phyloP scores from a whole-genome alignment of 2,113 vertebrate genomes.

The Empidonax traillii region DNA sequence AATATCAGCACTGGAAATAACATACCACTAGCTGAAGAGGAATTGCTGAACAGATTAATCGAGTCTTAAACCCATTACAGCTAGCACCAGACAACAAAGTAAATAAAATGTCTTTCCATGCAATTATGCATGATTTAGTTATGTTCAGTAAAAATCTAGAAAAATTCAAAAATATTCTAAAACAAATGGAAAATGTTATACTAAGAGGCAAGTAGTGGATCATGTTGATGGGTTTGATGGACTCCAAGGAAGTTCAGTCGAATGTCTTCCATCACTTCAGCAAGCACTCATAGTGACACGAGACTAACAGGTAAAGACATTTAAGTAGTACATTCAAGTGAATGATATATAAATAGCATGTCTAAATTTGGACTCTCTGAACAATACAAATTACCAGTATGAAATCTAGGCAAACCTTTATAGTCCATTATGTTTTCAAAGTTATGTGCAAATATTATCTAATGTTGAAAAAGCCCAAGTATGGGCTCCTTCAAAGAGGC shows the following conservation, averaged over 20 bases:
- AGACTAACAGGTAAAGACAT: background rate
- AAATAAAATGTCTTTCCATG: background rate
- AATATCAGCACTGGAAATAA: background rate
- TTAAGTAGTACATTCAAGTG: background rate
- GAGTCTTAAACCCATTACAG: background rate
- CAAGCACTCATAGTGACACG: fast-evolving
- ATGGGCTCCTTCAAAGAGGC: background rate
- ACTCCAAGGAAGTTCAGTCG: background rate
- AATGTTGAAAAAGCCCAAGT: background rate
- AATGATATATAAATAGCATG: background rate
- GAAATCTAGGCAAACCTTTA: background rate
- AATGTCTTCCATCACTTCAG: background rate
- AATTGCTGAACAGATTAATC: background rate
- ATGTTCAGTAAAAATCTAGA: background rate
- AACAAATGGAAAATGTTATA: background rate
- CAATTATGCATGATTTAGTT: background rate
- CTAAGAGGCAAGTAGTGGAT: background rate
- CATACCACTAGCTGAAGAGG: background rate
- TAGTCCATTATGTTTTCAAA: background rate
- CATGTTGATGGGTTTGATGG: background rate
- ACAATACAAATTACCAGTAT: background rate
- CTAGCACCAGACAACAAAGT: background rate
- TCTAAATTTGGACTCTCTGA: background rate
- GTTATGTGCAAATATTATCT: background rate
- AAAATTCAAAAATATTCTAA: background rate